These are phyloP conservation scores for Drosophila bifasciata DNA, from an alignment of 1,140 invertebrate genomes.

Conservation along the genomic window DNA sequence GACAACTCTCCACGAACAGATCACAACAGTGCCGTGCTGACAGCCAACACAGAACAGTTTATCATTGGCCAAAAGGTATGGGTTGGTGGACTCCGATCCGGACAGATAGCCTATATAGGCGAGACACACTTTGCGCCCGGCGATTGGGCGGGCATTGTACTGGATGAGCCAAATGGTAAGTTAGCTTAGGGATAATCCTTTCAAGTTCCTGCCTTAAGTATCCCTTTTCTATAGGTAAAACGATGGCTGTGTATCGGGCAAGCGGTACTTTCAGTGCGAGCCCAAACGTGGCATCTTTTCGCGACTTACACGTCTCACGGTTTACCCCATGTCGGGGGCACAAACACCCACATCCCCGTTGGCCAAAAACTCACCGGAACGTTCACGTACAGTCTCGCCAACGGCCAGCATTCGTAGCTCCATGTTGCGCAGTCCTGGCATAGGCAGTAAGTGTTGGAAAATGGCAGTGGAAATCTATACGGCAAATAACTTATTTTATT, in stretches of 20 bases:
- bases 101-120: slow-evolving; percentile 98
- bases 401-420: slow-evolving; percentile 85
- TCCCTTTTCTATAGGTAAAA: slow-evolving; percentile 91
- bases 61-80: slow-evolving; percentile 97
- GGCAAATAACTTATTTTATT: neutral
- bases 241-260: slow-evolving; percentile 96
- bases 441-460: slow-evolving; percentile 68
- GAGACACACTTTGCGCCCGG: slow-evolving; percentile 98
- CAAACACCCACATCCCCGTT: slow-evolving; percentile 74
- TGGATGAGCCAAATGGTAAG: slow-evolving; percentile 95
- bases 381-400: slow-evolving; percentile 84
- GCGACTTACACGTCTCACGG: slow-evolving; percentile 93
- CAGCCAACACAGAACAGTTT: slow-evolving; percentile 96
- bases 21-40: slow-evolving; percentile 92
- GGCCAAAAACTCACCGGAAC: slow-evolving; percentile 74
- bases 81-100: slow-evolving; percentile 97
- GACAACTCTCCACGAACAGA: slow-evolving; percentile 85
- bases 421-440: slow-evolving; percentile 82
- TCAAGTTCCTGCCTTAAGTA: neutral
- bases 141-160: slow-evolving; percentile 98
- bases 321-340: slow-evolving; percentile 86
- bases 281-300: slow-evolving; percentile 97
- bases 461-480: neutral
- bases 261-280: slow-evolving; percentile 97
- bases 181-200: no score